Conservation (phyloP, 2,113 vertebrate genomes). For the Microtus pennsylvanicus region DNA sequence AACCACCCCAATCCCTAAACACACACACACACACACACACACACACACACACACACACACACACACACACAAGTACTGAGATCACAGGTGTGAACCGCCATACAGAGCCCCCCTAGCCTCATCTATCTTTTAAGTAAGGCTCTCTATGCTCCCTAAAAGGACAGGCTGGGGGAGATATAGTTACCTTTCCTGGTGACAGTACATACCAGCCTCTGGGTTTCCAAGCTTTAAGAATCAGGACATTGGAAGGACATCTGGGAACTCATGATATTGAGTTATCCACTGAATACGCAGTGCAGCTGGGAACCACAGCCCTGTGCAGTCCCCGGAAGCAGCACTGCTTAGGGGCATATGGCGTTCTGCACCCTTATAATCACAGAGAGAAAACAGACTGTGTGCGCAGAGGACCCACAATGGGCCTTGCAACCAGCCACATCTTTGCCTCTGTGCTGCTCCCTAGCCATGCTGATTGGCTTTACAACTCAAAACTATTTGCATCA, state of each 20-base stretch:
- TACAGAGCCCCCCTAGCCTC: too few species aligned
- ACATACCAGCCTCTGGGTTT: neutral
- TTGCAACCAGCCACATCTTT: accelerated
- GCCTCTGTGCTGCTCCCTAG: neutral
- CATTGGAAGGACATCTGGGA: neutral
- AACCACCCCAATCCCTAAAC: too few species aligned
- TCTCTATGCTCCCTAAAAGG: neutral
- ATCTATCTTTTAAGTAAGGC: neutral
- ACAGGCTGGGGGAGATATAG: neutral
- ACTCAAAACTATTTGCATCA: neutral
- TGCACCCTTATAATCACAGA: neutral
- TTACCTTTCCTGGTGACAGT: neutral
- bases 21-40: too few species aligned
- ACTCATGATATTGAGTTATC: neutral
- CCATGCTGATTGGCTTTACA: neutral
- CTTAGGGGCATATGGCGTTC: neutral
- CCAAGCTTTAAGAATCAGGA: neutral
- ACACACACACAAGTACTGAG: neutral
- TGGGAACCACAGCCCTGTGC: neutral
- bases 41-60: too few species aligned
- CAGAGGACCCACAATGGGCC: neutral
- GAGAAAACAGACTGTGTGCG: neutral
- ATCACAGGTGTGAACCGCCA: neutral
- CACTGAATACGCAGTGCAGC: neutral
- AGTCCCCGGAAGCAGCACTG: neutral